Evolutionary conservation across 2,888 invertebrate genomes (phyloP), one percentile per base, ranked within the genome.

Genomic region (Sarcophaga caerulescens): DNA sequence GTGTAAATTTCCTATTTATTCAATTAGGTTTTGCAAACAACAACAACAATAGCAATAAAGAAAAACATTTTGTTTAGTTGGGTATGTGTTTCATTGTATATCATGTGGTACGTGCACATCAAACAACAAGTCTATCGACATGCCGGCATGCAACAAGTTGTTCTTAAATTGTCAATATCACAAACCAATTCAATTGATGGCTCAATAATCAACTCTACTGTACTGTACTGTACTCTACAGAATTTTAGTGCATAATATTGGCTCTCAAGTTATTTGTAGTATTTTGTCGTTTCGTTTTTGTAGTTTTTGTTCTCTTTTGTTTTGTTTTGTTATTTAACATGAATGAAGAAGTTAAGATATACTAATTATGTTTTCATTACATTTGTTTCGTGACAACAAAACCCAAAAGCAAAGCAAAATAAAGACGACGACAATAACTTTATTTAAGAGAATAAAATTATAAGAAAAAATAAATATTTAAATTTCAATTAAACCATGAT

Each of bases 1-100:
- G 85, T 85, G 85, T 85, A 85, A 79, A 80, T 83, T 80, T 85
- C 76, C 83, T 85, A 83, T 85, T 85, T 85, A 85, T 85, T 83
- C 85, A 85, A 85, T 85, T 85, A 85, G 80, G 80, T 82, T 76
- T 73, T 59, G 77, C 82, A 76, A 65, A 4, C 25, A 57, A 69
- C 19, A 60, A 69, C 8, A 11, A 44, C 21, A 25, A 35, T 6
- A 35, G 6, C 6, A 35, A 35, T 35, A 70, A 35, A 52, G 59
- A 35, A 76, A 76, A 76, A 35, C 35, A 35, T 35, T 35, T 35
- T 35, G 35, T 35, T 35, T 82, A 59, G 65, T 60, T 71, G 57
- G 76, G 65, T 71, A 65, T 59, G 70, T 71, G 81, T 45, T 11
- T 63, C 35, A 19, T n/a, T n/a, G n/a, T 69, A 47, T 62, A 52